A percentile compares a stretch with the other conserved stretches of the same genome.
Evolutionary conservation across 92 coral and sea anemone genomes (phyloP).

Genomic region (Parazoanthus swiftii): DNA sequence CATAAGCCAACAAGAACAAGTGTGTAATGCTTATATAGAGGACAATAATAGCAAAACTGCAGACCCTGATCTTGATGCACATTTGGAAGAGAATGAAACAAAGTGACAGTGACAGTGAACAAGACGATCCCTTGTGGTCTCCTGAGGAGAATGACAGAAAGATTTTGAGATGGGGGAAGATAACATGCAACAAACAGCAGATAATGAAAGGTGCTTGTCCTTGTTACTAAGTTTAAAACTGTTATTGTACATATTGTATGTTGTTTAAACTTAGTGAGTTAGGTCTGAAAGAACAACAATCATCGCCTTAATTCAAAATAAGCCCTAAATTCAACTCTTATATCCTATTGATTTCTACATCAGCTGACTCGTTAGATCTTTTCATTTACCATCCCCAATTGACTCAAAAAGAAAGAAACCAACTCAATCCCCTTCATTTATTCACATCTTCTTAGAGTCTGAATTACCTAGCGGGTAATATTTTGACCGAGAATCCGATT

Average conservation of each 20-base stretch:
- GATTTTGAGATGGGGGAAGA: background rate
- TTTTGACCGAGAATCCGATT: background rate
- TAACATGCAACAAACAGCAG: constrained; percentile 17
- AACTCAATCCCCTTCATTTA: background rate
- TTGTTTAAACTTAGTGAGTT: constrained; percentile 13
- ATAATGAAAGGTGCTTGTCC: constrained; percentile 15
- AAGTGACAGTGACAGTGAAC: constrained; percentile 8
- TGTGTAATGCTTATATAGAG: constrained; percentile 4
- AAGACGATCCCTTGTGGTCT: constrained; percentile 25
- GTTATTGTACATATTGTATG: constrained; percentile 7
- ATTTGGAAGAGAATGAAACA: constrained; percentile 10
- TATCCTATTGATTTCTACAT: background rate
- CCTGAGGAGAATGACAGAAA: constrained; percentile 17
- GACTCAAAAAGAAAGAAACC: constrained; percentile 9
- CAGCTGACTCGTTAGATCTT: background rate
- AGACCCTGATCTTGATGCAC: constrained; percentile 23
- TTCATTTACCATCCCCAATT: constrained; percentile 9
- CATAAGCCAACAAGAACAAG: background rate
- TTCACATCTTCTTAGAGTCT: constrained; percentile 11
- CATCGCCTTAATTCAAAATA: background rate
- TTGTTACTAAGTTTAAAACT: constrained; percentile 11
- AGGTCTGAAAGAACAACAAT: background rate
- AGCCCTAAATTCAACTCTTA: background rate
- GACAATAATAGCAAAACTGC: background rate
- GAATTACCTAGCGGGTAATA: background rate